Evolutionary conservation across 2,113 vertebrate species (phyloP).

Genomic region (Plotosus lineatus): DNA sequence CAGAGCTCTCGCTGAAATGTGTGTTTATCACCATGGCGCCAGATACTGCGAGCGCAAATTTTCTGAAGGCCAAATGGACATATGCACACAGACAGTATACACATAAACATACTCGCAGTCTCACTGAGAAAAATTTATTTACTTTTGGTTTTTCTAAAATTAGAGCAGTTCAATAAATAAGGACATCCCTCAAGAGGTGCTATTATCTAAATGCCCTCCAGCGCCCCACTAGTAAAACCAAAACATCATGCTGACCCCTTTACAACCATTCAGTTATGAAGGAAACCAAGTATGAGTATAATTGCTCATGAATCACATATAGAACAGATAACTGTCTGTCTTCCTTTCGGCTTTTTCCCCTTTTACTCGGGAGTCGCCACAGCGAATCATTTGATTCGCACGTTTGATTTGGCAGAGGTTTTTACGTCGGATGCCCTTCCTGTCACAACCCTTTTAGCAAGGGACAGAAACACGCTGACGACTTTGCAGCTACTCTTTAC

Average conservation of each 20-base stretch:
- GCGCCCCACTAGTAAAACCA: not conserved
- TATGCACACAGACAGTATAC: not conserved
- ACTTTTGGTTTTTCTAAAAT: conserved; percentile 41
- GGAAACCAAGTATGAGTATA: not conserved
- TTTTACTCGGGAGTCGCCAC: no score
- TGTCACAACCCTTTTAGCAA: no score
- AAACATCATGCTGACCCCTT: not conserved
- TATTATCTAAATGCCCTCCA: conserved; percentile 35
- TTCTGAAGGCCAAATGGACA: conserved; percentile 28
- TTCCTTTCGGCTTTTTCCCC: no score
- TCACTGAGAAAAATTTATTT: conserved; percentile 19
- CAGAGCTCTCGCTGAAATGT: conserved; percentile 37
- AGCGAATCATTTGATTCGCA: no score
- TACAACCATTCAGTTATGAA: not conserved
- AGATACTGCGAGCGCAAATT: conserved; percentile 26
- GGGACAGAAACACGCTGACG: no score
- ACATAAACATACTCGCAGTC: not conserved
- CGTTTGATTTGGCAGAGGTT: no score
- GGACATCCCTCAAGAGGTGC: conserved; percentile 19
- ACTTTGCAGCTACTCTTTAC: no score
- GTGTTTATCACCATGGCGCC: conserved; percentile 47
- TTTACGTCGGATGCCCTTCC: no score
- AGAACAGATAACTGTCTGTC: not conserved
- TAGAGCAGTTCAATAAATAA: conserved; percentile 40
- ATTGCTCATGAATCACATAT: not conserved